Percentiles rank a stretch among this genome's conserved stretches.
These are phyloP conservation scores for Eublepharis macularius DNA, from an alignment of 2,113 vertebrate species.

Conservation along the genomic window DNA sequence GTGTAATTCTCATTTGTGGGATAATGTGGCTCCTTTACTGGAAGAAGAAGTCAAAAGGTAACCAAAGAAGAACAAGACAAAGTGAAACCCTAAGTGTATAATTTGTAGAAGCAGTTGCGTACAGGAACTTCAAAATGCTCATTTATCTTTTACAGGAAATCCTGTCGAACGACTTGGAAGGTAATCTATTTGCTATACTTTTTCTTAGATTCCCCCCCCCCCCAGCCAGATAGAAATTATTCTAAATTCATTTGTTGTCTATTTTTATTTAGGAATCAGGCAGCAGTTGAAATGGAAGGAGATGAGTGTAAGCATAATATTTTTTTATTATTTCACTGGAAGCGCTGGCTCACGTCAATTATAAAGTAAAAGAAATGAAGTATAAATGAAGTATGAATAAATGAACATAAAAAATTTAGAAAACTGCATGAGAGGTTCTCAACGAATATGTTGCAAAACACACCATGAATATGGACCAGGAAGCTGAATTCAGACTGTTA, in stretches of 20 bases:
- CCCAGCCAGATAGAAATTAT: background rate
- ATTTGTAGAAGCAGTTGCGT: background rate
- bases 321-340: background rate
- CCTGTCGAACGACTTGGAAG: background rate
- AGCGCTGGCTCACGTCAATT: background rate
- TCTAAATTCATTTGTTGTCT: background rate
- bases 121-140: background rate
- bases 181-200: background rate
- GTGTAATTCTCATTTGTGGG: background rate
- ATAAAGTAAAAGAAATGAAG: too few species aligned
- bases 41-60: conserved; percentile 35
- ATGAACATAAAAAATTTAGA: background rate
- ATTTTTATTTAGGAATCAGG: conserved; percentile 6
- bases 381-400: too few species aligned
- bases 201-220: too few species aligned
- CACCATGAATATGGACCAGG: background rate
- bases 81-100: background rate
- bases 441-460: background rate
- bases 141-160: conserved; percentile 24
- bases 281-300: background rate
- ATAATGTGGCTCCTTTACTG: background rate
- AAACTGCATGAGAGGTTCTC: background rate
- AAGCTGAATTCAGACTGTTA: background rate
- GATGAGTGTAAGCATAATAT: conserved; percentile 31
- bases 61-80: background rate